Conservation (phyloP, 2,888 invertebrate genomes). For the Drosophila lutescens region DNA sequence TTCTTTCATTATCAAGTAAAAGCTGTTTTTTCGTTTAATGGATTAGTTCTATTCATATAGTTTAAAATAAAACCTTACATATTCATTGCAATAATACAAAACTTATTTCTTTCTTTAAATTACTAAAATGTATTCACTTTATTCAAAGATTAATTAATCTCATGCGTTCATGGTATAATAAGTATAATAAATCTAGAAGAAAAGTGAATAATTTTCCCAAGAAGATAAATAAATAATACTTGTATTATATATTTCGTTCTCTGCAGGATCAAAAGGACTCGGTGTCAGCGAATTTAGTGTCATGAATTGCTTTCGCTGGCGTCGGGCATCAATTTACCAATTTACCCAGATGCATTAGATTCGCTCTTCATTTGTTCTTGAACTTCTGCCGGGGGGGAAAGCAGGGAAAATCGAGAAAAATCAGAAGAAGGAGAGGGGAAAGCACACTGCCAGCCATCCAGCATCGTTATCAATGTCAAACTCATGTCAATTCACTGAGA, state of each 20-base stretch:
- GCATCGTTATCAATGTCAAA: conserved; percentile 74
- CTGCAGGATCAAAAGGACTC: conserved; percentile 19
- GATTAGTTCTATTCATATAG: too few relatives aligned
- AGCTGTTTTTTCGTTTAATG: too few relatives aligned
- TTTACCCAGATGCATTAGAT: conserved; percentile 28
- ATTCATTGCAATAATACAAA: too few relatives aligned
- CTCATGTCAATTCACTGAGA: conserved; percentile 74
- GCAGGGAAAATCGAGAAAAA: neutral
- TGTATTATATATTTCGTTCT: neutral
- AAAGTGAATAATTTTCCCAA: neutral
- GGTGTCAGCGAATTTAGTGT: conserved; percentile 29
- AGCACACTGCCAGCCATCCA: conserved; percentile 2
- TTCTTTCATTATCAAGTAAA: too few relatives aligned
- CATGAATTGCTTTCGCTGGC: conserved; percentile 15
- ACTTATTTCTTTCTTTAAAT: too few relatives aligned
- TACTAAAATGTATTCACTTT: too few relatives aligned
- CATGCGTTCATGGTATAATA: too few relatives aligned
- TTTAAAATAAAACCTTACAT: too few relatives aligned
- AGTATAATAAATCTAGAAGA: neutral
- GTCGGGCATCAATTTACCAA: conserved; percentile 35
- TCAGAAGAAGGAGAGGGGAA: too few relatives aligned
- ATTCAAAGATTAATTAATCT: too few relatives aligned
- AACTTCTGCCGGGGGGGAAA: conserved; percentile 6
- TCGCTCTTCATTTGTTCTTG: conserved; percentile 40
- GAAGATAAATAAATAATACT: neutral